These are phyloP conservation scores for Lithophane socia DNA, from an alignment of 2,888 invertebrate genomes.

Conservation along the genomic window DNA sequence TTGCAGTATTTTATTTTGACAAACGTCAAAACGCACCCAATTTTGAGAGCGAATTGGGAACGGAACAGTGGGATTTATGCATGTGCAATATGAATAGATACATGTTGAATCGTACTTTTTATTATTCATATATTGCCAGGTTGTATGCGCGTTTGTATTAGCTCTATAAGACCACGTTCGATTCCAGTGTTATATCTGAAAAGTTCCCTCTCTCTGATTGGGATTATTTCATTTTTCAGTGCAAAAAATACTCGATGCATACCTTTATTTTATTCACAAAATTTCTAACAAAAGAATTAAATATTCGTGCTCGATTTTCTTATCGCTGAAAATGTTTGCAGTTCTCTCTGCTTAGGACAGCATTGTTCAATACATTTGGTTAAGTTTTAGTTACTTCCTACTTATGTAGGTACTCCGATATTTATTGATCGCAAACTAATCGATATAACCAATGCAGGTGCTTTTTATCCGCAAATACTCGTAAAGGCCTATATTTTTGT, in stretches of 20 bases:
- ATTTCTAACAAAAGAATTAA: not conserved
- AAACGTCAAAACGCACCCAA: slow-evolving; percentile 33
- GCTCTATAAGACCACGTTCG: not conserved
- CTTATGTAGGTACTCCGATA: not conserved
- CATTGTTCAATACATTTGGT: slow-evolving; percentile 1
- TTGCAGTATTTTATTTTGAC: slow-evolving; percentile 42
- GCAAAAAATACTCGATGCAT: not conserved
- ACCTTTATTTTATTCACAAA: not conserved
- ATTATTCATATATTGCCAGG: not conserved
- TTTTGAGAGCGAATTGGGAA: slow-evolving; percentile 21
- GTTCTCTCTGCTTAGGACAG: not conserved
- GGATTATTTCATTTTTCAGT: not conserved
- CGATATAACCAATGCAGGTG: not conserved
- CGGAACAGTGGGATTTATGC: slow-evolving; percentile 23
- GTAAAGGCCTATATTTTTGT: not conserved
- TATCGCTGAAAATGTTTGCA: not conserved
- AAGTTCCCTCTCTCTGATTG: not conserved
- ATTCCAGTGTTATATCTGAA: not conserved
- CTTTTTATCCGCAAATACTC: slow-evolving; percentile 6
- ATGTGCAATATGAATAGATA: slow-evolving; percentile 11
- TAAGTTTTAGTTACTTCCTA: not conserved
- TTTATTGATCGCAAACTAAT: slow-evolving; percentile 26
- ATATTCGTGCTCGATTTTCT: not conserved
- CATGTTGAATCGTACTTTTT: slow-evolving; percentile 13
- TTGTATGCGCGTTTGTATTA: not conserved